These are phyloP conservation scores for Nycteola revayana DNA, from an alignment of 2,888 invertebrate genomes.

Conservation along the genomic window DNA sequence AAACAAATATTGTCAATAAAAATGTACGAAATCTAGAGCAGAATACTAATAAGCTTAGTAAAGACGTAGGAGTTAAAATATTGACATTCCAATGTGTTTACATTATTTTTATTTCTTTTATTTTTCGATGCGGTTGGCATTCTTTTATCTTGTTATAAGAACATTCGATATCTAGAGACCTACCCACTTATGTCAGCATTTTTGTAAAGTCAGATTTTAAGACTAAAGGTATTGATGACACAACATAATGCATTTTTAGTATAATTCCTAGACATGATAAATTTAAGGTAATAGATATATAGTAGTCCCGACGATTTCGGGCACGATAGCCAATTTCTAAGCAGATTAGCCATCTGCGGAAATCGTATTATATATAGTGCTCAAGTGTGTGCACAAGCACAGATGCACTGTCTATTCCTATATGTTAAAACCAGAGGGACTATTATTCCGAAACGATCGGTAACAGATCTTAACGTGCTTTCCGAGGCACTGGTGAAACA, in stretches of 20 bases:
- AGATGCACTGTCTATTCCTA: no score
- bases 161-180: constrained; percentile 16
- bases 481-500: no score
- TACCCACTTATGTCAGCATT: constrained; percentile 19
- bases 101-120: constrained; percentile 25
- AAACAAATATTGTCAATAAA: constrained; percentile 27
- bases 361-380: no score
- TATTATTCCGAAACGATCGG: no score
- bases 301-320: no score
- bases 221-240: constrained; percentile 25
- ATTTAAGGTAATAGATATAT: no score
- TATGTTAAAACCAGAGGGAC: no score
- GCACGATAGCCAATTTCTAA: no score
- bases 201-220: constrained; percentile 21
- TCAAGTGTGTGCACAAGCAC: no score
- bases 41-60: constrained; percentile 45
- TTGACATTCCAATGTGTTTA: constrained; percentile 42
- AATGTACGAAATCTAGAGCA: constrained; percentile 51
- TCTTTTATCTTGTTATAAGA: constrained; percentile 20
- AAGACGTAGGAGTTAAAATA: constrained; percentile 43
- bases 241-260: background rate
- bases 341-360: no score
- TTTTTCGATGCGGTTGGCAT: constrained; percentile 19
- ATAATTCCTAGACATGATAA: no score
- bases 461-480: no score